Base-by-base conservation (phyloP, 2,113 vertebrate genomes). In the Nothoprocta perdicaria region DNA sequence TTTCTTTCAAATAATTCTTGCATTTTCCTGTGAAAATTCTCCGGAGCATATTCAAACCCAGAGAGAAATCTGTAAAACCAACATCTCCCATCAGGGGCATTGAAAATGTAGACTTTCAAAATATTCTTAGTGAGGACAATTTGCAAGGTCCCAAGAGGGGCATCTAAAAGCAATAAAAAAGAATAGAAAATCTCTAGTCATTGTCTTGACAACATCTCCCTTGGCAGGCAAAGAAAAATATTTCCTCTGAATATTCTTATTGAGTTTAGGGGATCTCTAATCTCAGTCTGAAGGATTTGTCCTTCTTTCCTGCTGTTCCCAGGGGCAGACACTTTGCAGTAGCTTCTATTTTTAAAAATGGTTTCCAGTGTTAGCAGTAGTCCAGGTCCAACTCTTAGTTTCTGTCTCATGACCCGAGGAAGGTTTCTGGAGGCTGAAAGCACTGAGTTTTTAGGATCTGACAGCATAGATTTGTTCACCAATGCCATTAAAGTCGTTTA, bases 401-500 rank as follows among this genome's bases (percentile, higher is more conserved):
- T 62, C 57, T 73, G n/a, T 76, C 48, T 87, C 45, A 6, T 24
- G 71, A 82, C 3, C n/a, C 87, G 63, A 84, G 35, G 4, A 68
- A 18, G 14, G 12, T 93, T 93, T 84, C 89, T 82, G 71, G 78
- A 77, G 89, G 78, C 89, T 87, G 78, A 61, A 57, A 62, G 75
- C 53, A 23, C 57, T 41, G 86, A 55, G 52, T 3, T 2, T 5
- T 88, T 62, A 26, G 71, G 55, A 40, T 69, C 14, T 89, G 91
- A 69, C 84, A 90, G 75, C 78, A 43, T 33, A 50, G 29, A 58
- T 66, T 76, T 26, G 29, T 31, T 31, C 53, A 57, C 27, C 46
- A 76, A 22, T 7, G n/a, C 22, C 26, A 9, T 29, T 52, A 38
- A 79, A 79, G 13, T 18, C 26, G 55, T 71, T 9, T 19, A 38